Conservation (phyloP, 2,113 vertebrate genomes). For the Phrynosoma blainvillii region DNA sequence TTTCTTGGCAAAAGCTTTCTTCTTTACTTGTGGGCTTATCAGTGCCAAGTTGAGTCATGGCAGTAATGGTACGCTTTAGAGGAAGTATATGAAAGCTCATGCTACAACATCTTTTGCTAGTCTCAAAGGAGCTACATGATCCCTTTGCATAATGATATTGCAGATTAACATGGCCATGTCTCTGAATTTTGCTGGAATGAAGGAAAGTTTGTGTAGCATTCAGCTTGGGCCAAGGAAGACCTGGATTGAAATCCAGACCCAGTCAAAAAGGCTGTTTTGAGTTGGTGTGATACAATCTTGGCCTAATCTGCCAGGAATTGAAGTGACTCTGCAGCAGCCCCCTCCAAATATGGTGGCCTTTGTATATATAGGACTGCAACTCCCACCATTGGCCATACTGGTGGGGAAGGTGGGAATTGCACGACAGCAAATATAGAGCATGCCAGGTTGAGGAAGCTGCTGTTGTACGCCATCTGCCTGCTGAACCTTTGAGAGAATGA, state of each 20-base stretch:
- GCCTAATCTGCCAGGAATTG: neutral
- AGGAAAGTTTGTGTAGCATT: neutral
- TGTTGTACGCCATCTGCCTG: neutral
- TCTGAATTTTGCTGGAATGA: neutral
- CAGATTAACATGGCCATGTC: too few relatives aligned
- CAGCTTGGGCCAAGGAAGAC: neutral
- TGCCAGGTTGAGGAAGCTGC: neutral
- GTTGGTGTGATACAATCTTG: neutral
- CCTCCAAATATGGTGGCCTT: neutral
- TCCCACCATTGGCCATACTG: neutral
- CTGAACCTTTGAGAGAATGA: neutral
- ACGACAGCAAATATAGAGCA: neutral
- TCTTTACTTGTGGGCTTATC: neutral
- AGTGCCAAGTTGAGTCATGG: neutral
- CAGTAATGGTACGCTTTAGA: too few relatives aligned
- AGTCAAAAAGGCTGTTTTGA: too few relatives aligned
- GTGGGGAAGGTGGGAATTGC: too few relatives aligned
- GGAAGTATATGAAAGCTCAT: too few relatives aligned
- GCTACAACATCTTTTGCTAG: too few relatives aligned
- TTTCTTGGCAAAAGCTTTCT: too few relatives aligned
- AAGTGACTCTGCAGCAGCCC: too few relatives aligned
- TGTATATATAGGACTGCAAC: neutral
- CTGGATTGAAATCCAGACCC: neutral
- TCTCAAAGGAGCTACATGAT: too few relatives aligned
- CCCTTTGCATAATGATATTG: too few relatives aligned